Evolutionary conservation across 2,113 vertebrate species (phyloP), one percentile per base, ranked within the genome.

Genomic region (Anolis carolinensis): DNA sequence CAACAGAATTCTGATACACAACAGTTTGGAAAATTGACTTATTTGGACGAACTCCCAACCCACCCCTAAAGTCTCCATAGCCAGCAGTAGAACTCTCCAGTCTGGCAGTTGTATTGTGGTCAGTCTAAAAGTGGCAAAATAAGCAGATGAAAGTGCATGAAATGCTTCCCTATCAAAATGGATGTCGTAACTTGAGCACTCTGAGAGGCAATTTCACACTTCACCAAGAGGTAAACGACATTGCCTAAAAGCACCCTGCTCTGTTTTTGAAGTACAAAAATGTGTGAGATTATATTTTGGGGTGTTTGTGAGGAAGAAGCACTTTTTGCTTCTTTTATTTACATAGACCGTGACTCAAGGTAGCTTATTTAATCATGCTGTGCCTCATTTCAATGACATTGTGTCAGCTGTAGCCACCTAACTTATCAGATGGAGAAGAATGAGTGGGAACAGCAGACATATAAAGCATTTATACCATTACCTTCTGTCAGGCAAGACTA

Each of bases 121-220:
- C 52, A 84, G 8, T n/a, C 27, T 36, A 72, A 27, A 48, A 44
- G 9, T 62, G 77, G 36, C 50, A 72, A 85, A 77, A 44, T 10
- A n/a, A n/a, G 5, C 65, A 44, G 18, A 18, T 80, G 72, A 72
- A 80, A 86, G 27, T 62, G 27, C 68, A 86, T 30, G 36, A 79
- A 85, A 71, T 44, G 76, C 36, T 79, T 62, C 36, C 76, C 65
- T 9, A 72, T 71, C 67, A 79, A 79, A 86, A 86, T 73, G 34
- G 84, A 79, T 73, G 67, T 27, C 32, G 67, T 80, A 71, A 80
- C 50, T 55, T 27, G 76, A 79, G 68, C 27, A 32, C 67, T 86
- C 30, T 86, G 84, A 86, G 68, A 86, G 50, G 67, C 77, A 86
- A 86, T 86, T 79, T 86, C 84, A 86, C 77, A 79, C 67, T 80